A percentile compares a stretch with the other conserved stretches of the same genome.
Evolutionary conservation across 2,888 invertebrate species (phyloP).

Genomic region (Lasius fuliginosus): DNA sequence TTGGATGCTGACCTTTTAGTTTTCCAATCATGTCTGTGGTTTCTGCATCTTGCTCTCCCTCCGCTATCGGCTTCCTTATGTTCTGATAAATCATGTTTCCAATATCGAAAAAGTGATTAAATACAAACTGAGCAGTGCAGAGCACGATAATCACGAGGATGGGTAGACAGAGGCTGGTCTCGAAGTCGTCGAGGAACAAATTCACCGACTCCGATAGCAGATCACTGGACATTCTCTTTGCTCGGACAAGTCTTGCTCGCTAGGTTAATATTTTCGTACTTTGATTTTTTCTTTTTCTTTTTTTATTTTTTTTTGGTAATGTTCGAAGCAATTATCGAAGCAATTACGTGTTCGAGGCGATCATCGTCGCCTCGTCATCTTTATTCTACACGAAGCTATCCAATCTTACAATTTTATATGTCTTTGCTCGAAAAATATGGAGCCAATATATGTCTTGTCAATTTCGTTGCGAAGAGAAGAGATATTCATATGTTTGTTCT

Average conservation of each 20-base stretch:
- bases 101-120: slow-evolving; percentile 77
- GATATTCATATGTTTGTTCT: slow-evolving; percentile 37
- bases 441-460: slow-evolving; percentile 13
- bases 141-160: slow-evolving; percentile 80
- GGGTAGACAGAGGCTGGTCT: slow-evolving; percentile 80
- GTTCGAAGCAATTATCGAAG: neutral
- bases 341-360: neutral
- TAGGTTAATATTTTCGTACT: slow-evolving; percentile 17
- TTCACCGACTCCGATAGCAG: slow-evolving; percentile 79
- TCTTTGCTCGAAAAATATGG: slow-evolving; percentile 20
- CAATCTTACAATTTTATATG: slow-evolving; percentile 10
- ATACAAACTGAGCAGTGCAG: slow-evolving; percentile 81
- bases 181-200: slow-evolving; percentile 79
- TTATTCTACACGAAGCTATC: neutral
- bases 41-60: neutral
- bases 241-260: neutral
- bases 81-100: slow-evolving; percentile 64
- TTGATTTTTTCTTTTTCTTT: neutral
- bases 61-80: slow-evolving; percentile 34
- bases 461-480: slow-evolving; percentile 5
- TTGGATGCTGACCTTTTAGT: slow-evolving; percentile 62
- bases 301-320: neutral
- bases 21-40: slow-evolving; percentile 42
- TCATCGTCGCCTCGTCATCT: slow-evolving; percentile 36
- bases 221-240: slow-evolving; percentile 75